Conservation (phyloP, 1,140 invertebrate species). For the Pseudobourletiella spinata region DNA sequence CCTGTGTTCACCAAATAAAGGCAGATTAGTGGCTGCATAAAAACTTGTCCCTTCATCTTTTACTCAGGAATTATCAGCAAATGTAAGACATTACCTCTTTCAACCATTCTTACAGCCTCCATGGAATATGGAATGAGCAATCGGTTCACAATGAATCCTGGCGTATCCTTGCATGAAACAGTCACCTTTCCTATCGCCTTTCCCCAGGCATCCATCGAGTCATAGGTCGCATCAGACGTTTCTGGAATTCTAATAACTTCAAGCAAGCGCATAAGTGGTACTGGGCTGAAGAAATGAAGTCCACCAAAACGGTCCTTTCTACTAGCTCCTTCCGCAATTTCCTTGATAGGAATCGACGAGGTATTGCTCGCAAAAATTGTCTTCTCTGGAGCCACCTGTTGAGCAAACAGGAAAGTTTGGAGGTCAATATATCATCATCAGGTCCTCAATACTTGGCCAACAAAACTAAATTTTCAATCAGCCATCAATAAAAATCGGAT, state of each 20-base stretch:
- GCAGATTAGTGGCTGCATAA: neutral
- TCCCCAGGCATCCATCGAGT: conserved; percentile 48
- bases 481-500: too few relatives aligned
- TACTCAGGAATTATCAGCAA: conserved; percentile 3
- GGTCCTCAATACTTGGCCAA: too few relatives aligned
- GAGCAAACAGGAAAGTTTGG: conserved; percentile 34
- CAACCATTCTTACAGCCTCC: conserved; percentile 51
- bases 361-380: conserved; percentile 82
- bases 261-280: conserved; percentile 80
- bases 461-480: too few relatives aligned
- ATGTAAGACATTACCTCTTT: conserved; percentile 44
- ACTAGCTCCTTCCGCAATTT: conserved; percentile 56
- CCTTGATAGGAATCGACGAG: conserved; percentile 74
- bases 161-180: conserved; percentile 39
- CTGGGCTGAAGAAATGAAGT: conserved; percentile 87
- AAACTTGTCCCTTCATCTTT: neutral
- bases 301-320: conserved; percentile 60
- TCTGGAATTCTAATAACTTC: conserved; percentile 53
- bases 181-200: conserved; percentile 51
- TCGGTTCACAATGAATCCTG: conserved; percentile 55
- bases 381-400: conserved; percentile 53
- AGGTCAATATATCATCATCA: too few relatives aligned
- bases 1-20: conserved; percentile 40
- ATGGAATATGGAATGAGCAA: conserved; percentile 52
- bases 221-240: conserved; percentile 50